Base-by-base conservation (phyloP, 2,888 invertebrate species). In the Polyommatus icarus region DNA sequence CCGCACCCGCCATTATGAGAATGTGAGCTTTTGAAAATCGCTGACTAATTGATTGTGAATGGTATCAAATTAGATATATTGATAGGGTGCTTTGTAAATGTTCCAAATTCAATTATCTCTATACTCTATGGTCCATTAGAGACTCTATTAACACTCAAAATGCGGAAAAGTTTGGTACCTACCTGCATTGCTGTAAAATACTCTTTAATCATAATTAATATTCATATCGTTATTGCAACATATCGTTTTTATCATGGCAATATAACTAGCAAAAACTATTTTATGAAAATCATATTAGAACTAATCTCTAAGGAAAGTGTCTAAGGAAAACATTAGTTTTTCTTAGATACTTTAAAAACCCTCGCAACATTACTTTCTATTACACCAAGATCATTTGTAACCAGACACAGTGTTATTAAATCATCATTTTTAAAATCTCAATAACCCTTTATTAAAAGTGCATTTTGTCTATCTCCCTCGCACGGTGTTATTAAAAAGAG, bases 11-110 rank as follows among this genome's bases (percentile, higher is more conserved):
- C 84, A 86, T 87, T 85, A 87, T 86, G 88, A 88, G 89, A 88
- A 91, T 87, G 84, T 84, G 83, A 85, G 86, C 86, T 87, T 87
- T 84, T 84, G 85, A 87, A 88, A 91, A 90, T 87, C 86, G 91
- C 91, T 91, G 91, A 91, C 90, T 93, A 93, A 93, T 92, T 92
- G 90, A 92, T 89, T 89, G 84, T 90, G 88, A 89, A 91, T 89
- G 84, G 85, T 83, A 88, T 88, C 88, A 86, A 86, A 88, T 88
- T 87, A 85, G 83, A 87, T 84, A 87, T 83, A 87, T 83, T 88
- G 85, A 89, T 88, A 86, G 89, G 89, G 87, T 84, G 85, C 78
- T 46, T 40, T 72, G 59, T 59, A 73, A 59, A 73, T 20, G 15
- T 40, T 71, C 61, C 54, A 24, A 46, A 50, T 76, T 67, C 29